These are phyloP conservation scores for Cenopis cana DNA, from an alignment of 2,888 invertebrate species.

Conservation along the genomic window DNA sequence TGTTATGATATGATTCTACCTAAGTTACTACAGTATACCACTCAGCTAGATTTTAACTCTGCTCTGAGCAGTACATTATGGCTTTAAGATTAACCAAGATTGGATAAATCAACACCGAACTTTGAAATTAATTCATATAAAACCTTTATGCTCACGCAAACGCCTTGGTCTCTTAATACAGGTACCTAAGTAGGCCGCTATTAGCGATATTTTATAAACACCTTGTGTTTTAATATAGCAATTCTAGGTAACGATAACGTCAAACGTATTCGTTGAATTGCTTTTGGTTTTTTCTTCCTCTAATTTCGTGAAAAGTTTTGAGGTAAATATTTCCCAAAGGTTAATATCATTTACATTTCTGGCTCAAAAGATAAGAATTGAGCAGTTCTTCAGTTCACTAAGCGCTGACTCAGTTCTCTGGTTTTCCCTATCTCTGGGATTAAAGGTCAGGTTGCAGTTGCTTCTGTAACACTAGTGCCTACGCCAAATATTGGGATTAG, in stretches of 20 bases:
- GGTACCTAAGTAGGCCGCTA: not conserved
- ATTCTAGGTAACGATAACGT: not conserved
- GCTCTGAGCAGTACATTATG: not conserved
- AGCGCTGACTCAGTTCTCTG: too few species aligned
- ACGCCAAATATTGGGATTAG: too few species aligned
- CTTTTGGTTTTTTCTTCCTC: not conserved
- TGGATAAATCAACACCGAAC: slow-evolving; percentile 8
- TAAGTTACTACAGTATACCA: not conserved
- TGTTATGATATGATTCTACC: not conserved
- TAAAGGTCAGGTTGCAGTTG: too few species aligned
- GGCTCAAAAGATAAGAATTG: too few species aligned
- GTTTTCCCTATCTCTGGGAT: too few species aligned
- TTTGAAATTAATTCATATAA: slow-evolving; percentile 17
- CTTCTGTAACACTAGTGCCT: too few species aligned
- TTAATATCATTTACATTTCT: not conserved
- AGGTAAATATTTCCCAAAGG: not conserved
- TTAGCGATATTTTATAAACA: slow-evolving; percentile 4
- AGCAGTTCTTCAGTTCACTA: too few species aligned
- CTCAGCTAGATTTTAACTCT: not conserved
- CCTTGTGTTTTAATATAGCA: not conserved
- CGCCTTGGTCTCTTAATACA: slow-evolving; percentile 21
- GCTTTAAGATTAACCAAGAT: slow-evolving; percentile 11
- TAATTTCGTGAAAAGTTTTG: not conserved
- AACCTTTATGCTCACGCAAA: slow-evolving; percentile 26
- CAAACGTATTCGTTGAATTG: not conserved